Base-by-base conservation (phyloP, 2,888 invertebrate genomes). In the Gryllus longicercus region DNA sequence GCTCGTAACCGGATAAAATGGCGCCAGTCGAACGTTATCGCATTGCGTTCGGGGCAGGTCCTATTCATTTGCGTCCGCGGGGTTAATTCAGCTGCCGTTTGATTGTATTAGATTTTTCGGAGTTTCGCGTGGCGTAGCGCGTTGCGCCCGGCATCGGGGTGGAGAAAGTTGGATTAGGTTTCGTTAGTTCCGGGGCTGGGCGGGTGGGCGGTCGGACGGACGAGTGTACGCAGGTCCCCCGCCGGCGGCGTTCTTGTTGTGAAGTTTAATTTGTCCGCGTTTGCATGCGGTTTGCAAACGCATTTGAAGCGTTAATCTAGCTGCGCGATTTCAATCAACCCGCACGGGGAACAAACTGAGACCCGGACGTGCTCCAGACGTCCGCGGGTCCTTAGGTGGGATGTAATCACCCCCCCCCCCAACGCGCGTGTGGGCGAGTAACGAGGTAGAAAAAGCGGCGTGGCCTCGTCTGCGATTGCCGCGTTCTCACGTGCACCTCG, bases 101-200 rank as follows among this genome's bases (percentile, higher is more conserved):
- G 63, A 63, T 63, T 63, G 63, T 63, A 63, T 63, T 63, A 63
- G 63, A 63, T 63, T 63, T 63, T 63, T 63, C 63, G 63, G 63
- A 63, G 14, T 14, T 63, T 63, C 16, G 63, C n/a, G 14, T 14
- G 63, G n/a, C 16, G 63, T 18, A 63, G 63, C 63, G 63, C 63
- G 63, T 14, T 18, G 63, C 4, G 63, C 16, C n/a, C n/a, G 14
- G 5, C 14, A 63, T 63, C n/a, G 63, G 63, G 63, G 63, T 63
- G 63, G 38, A 63, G 63, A 63, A 63, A 63, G 63, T 63, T 63
- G 63, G 63, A 63, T 63, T 63, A 63, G 63, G 63, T 63, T 63
- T 63, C 63, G 63, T 63, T 63, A 63, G 63, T 63, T n/a, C n/a
- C 63, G 63, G n/a, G 16, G 16, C 63, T 63, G 38, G 38, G 38